Evolutionary conservation across 2,888 invertebrate genomes (phyloP).

Genomic region (Drepana falcataria): DNA sequence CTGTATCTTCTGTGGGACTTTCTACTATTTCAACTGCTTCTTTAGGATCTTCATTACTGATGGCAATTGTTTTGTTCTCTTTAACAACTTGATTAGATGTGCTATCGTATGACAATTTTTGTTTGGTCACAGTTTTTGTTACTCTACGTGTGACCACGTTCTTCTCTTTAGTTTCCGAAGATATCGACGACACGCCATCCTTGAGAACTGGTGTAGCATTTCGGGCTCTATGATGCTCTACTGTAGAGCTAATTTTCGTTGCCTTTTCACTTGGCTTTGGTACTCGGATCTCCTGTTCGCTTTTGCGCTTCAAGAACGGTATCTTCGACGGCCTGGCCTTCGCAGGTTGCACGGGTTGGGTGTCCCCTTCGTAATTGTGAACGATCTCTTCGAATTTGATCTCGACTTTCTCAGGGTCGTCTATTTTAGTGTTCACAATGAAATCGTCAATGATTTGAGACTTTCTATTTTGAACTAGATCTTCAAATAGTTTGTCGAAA

Average conservation of each 20-base stretch:
- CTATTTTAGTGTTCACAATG: slow-evolving; percentile 35
- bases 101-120: not conserved
- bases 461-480: slow-evolving; percentile 35
- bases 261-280: slow-evolving; percentile 13
- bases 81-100: not conserved
- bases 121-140: slow-evolving; percentile 2
- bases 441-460: slow-evolving; percentile 24
- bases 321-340: slow-evolving; percentile 45
- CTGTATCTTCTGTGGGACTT: not conserved
- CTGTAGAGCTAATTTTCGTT: slow-evolving; percentile 1
- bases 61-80: not conserved
- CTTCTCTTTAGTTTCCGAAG: slow-evolving; percentile 1
- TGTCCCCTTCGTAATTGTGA: slow-evolving; percentile 55
- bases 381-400: slow-evolving; percentile 63
- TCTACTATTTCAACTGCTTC: not conserved
- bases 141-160: not conserved
- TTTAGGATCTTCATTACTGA: not conserved
- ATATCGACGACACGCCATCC: not conserved
- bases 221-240: slow-evolving; percentile 7
- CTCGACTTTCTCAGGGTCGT: slow-evolving; percentile 52
- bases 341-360: slow-evolving; percentile 32
- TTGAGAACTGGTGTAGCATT: slow-evolving; percentile 5
- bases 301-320: slow-evolving; percentile 48
- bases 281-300: slow-evolving; percentile 38
- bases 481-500: slow-evolving; percentile 63